Base-by-base conservation (phyloP, 2,888 invertebrate genomes). In the Tholera decimalis region DNA sequence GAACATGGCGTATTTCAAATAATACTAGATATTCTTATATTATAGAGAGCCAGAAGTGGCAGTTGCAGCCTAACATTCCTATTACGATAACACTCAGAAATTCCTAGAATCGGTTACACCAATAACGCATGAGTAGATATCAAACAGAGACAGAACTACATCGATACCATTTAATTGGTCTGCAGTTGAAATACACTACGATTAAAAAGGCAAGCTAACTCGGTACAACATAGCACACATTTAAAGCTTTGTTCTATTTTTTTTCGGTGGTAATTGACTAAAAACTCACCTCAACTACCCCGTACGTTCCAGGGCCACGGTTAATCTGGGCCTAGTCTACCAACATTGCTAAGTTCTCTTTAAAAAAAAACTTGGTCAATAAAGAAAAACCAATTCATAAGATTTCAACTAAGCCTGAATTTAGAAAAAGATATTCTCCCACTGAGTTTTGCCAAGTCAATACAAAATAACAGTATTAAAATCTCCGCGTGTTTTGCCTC, bases 401-500 rank as follows among this genome's bases (percentile, higher is more conserved):
- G 0, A 20, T 41, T 11, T 22, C 43, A 5, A 22, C 43, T 20
- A 20, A 11, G 1, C 8, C 3, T 1, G 0, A 35, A 30, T 18
- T 7, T n/a, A 8, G 11, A 33, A 41, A 20, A 35, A 2, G 2
- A 8, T 7, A 1, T n/a, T 30, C 4, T 39, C 3, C 5, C 13
- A 6, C 3, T 8, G 9, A 44, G 18, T 18, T 46, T 13, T 20
- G 13, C 30, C 11, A 7, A 15, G 15, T 37, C 22, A 9, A 22
- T 39, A 37, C 26, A 26, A 37, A 50, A 28, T 57, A 61, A 57
- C 54, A 41, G 50, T 55, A 64, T 35, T 9, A 37, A 18, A 47
- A 22, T 54, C 43, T 58, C 43, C 20, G 55, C 75, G 76, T 69
- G 55, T 8, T 22, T 47, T 15, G 73, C 73, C 70, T 47, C 50